These are phyloP conservation scores for Isichthys henryi DNA, from an alignment of 2,113 vertebrate genomes.

Conservation along the genomic window DNA sequence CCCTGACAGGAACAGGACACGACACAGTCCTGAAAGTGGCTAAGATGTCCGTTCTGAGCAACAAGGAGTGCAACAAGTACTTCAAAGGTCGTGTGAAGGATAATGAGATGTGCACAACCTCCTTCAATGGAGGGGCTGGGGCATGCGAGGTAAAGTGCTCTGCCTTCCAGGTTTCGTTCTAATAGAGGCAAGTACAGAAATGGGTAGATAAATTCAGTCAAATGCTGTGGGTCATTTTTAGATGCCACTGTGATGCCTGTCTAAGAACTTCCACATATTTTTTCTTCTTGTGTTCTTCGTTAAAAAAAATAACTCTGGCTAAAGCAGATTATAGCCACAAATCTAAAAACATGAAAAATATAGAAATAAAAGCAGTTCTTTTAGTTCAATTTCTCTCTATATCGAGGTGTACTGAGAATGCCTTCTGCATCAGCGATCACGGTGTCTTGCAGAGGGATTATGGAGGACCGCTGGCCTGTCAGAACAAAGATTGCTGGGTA, in stretches of 20 bases:
- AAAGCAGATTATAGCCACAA: neutral
- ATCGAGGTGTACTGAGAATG: neutral
- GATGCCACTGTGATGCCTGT: neutral
- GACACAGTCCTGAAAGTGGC: slow-evolving; percentile 75
- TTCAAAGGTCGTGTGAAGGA: slow-evolving; percentile 73
- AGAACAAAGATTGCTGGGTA: slow-evolving; percentile 90
- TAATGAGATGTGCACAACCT: slow-evolving; percentile 82
- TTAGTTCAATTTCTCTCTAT: neutral
- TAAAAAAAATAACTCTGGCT: neutral
- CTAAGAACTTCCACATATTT: neutral
- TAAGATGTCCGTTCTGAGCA: slow-evolving; percentile 67
- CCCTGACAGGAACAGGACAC: slow-evolving; percentile 64
- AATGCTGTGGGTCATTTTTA: neutral
- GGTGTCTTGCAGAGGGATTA: slow-evolving; percentile 76
- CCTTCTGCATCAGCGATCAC: neutral
- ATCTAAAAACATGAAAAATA: neutral
- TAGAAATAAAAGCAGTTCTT: neutral
- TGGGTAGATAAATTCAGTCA: neutral
- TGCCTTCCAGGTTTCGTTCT: neutral
- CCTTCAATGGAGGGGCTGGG: slow-evolving; percentile 63
- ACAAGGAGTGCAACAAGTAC: slow-evolving; percentile 69
- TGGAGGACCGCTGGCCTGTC: slow-evolving; percentile 83
- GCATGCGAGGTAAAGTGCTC: slow-evolving; percentile 77
- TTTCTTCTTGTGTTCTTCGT: neutral
- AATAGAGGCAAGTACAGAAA: neutral